Evolutionary conservation across 2,888 invertebrate species (phyloP).

Genomic region (Acanthosepion esculentum): DNA sequence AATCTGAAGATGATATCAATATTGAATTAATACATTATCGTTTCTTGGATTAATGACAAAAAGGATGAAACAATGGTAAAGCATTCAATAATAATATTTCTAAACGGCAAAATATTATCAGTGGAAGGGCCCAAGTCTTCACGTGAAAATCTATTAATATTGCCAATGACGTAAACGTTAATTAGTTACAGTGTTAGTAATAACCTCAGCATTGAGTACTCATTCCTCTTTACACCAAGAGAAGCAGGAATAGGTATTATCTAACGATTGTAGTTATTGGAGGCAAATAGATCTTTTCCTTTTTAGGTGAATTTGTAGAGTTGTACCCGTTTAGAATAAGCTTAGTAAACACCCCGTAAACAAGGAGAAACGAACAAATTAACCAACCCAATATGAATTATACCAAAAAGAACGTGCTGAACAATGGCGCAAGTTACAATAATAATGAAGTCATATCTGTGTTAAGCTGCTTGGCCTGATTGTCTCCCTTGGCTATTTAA

Average conservation of each 20-base stretch:
- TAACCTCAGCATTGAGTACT: no score
- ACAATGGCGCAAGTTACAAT: neutral
- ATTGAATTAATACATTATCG: no score
- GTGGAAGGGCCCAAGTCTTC: no score
- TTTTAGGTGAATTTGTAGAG: neutral
- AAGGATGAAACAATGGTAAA: no score
- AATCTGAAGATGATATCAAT: no score
- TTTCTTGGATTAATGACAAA: no score
- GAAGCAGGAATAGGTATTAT: neutral
- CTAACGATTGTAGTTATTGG: neutral
- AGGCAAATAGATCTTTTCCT: neutral
- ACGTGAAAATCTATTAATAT: no score
- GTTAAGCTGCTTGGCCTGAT: neutral
- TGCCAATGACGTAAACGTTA: no score
- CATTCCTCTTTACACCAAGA: no score
- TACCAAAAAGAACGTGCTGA: neutral
- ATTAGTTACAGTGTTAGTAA: no score
- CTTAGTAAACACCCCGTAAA: neutral
- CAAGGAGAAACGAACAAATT: neutral
- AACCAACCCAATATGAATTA: neutral
- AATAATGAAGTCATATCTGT: slow-evolving; percentile 2
- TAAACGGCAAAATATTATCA: no score
- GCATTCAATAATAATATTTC: no score
- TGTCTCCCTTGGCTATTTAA: neutral
- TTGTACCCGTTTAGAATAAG: neutral